Evolutionary conservation across 2,113 vertebrate species (phyloP).

Genomic region (Thamnophis sirtalis): DNA sequence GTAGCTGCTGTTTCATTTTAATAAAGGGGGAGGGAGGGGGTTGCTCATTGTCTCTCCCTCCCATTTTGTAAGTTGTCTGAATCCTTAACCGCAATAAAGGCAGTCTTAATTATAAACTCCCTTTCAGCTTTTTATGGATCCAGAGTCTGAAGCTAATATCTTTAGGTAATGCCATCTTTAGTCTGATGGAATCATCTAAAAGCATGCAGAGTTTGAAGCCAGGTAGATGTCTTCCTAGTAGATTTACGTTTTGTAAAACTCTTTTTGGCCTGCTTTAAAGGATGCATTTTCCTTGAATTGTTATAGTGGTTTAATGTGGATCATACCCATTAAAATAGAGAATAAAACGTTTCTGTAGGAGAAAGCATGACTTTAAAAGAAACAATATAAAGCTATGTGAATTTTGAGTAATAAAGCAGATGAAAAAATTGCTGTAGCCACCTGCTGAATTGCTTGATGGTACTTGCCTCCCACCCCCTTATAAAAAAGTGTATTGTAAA

Average conservation of each 20-base stretch:
- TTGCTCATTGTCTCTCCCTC: constrained; percentile 14
- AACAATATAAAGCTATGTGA: not conserved
- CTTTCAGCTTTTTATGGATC: not conserved
- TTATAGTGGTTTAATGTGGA: not conserved
- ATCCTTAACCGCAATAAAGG: not conserved
- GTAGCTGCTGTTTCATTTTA: not conserved
- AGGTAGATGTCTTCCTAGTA: not conserved
- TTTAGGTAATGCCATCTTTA: not conserved
- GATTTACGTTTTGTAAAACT: not conserved
- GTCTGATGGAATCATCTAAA: not conserved
- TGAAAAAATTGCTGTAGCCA: constrained; percentile 42
- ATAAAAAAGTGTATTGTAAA: constrained; percentile 19
- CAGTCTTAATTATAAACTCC: not conserved
- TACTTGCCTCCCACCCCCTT: not conserved
- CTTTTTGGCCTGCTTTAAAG: not conserved
- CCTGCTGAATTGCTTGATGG: constrained; percentile 58
- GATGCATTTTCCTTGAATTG: too few species aligned
- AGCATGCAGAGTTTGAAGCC: not conserved
- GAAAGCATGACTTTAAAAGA: not conserved
- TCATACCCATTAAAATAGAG: not conserved
- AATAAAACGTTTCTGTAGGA: not conserved
- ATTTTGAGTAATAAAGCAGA: not conserved
- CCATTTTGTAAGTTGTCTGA: constrained; percentile 16
- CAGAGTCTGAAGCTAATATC: not conserved
- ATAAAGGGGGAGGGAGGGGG: not conserved